Base-by-base conservation (phyloP, 2,797 vertebrate species). In the Valencia hispanica region DNA sequence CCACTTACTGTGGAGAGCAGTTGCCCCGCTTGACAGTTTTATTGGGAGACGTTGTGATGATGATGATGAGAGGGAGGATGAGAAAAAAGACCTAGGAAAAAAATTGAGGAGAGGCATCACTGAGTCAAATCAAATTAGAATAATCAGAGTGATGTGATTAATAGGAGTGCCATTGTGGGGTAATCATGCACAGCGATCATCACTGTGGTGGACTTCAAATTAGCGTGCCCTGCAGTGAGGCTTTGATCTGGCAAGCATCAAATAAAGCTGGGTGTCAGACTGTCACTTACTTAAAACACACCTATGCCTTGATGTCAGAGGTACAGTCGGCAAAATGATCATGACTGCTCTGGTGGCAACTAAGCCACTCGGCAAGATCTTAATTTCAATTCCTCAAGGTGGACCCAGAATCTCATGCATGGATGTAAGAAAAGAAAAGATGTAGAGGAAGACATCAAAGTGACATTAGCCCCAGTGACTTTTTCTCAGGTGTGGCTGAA, bases 81-180 rank as follows among this genome's bases (percentile, higher is more conserved):
- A 83, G 72, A 74, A 70, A 79, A 71, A 79, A 66, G 79, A 81
- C 80, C 69, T 84, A 84, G 83, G 77, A 83, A 86, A 78, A 84
- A 77, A 75, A 86, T 85, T 80, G 78, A 78, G 88, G 84, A 87
- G 87, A 85, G 89, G 87, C 90, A 93, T 90, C 86, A 79, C 83
- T 63, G 82, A 94, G 93, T 95, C 94, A 94, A 92, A 94, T 95
- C 93, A 92, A 92, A 96, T 95, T 95, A 94, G 91, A 95, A 94
- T 94, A 93, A 94, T 92, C 92, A 90, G 93, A 94, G 91, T 94
- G 94, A 94, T 94, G 94, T 96, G 94, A 96, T 95, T 95, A 95
- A 95, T 95, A 94, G 90, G 91, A 93, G 92, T 91, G 92, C 93
- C 93, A 93, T 94, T 94, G 94, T 94, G 93, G 90, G 92, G 93